Percentiles rank a stretch among this genome's conserved stretches.
Evolutionary conservation across 2,797 vertebrate genomes (phyloP).

Genomic region (Sternotherus odoratus): DNA sequence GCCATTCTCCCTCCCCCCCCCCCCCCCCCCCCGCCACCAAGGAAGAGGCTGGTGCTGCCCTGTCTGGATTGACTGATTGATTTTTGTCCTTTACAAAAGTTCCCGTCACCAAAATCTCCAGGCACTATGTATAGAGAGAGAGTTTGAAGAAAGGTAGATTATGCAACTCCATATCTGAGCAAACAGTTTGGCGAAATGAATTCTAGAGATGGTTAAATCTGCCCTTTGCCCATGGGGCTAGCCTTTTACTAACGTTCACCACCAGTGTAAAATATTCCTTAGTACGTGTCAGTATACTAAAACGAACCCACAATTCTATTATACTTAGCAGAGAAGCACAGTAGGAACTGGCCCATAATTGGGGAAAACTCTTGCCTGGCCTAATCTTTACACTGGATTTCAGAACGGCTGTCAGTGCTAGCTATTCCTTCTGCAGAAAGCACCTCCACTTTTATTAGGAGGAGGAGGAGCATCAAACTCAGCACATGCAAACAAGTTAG

Average conservation of each 20-base stretch:
- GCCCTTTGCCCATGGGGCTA: neutral
- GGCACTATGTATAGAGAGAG: rapidly evolving
- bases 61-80: neutral
- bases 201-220: neutral
- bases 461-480: neutral
- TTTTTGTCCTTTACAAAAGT: neutral
- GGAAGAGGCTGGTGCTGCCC: neutral
- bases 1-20: no score
- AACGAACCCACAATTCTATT: neutral
- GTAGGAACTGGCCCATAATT: neutral
- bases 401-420: neutral
- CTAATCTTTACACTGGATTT: neutral
- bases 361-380: neutral
- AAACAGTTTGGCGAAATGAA: neutral
- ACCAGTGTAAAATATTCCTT: neutral
- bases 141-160: neutral
- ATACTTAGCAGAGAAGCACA: neutral
- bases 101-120: neutral
- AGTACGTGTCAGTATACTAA: rapidly evolving
- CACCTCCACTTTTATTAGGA: neutral
- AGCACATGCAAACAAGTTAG: neutral
- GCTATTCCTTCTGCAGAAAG: neutral
- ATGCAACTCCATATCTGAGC: neutral
- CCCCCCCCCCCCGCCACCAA: no score
- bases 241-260: neutral